phyloP scores from a whole-genome alignment of 2,797 vertebrate species.

The Mus spretus region DNA sequence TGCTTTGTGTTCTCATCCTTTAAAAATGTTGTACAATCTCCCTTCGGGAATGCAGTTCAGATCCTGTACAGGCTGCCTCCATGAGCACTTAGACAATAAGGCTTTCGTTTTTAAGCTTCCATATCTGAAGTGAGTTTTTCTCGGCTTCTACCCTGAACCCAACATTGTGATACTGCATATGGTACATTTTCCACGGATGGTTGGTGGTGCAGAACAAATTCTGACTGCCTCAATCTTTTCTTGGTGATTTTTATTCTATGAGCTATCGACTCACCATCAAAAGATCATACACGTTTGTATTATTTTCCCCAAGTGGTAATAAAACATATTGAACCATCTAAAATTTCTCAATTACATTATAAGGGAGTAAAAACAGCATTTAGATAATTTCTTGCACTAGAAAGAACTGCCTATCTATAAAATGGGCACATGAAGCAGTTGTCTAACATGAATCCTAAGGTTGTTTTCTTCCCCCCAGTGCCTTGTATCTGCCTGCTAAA shows the following conservation, averaged over 20 bases:
- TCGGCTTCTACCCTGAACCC: background rate
- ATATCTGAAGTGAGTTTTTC: background rate
- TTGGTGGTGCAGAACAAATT: background rate
- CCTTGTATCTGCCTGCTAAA: background rate
- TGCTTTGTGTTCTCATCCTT: too few species aligned
- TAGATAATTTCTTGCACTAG: conserved; percentile 20
- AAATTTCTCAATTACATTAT: conserved; percentile 42
- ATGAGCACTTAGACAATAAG: background rate
- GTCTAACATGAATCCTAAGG: background rate
- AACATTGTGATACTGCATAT: background rate
- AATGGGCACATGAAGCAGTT: background rate
- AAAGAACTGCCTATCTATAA: conserved; percentile 52
- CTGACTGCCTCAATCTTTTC: background rate
- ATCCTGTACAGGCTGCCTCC: background rate
- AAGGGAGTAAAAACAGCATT: background rate
- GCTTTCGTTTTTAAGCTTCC: background rate
- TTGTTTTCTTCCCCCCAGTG: background rate
- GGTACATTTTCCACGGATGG: background rate
- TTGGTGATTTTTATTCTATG: conserved; percentile 17
- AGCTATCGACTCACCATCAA: conserved; percentile 2
- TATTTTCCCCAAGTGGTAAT: conserved; percentile 50
- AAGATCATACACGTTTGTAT: conserved; percentile 1
- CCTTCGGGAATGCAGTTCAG: background rate
- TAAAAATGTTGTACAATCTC: too few species aligned
- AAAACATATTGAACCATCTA: conserved; percentile 30